These are phyloP conservation scores for Tiphia femorata DNA, from an alignment of 2,888 invertebrate species.

Conservation along the genomic window DNA sequence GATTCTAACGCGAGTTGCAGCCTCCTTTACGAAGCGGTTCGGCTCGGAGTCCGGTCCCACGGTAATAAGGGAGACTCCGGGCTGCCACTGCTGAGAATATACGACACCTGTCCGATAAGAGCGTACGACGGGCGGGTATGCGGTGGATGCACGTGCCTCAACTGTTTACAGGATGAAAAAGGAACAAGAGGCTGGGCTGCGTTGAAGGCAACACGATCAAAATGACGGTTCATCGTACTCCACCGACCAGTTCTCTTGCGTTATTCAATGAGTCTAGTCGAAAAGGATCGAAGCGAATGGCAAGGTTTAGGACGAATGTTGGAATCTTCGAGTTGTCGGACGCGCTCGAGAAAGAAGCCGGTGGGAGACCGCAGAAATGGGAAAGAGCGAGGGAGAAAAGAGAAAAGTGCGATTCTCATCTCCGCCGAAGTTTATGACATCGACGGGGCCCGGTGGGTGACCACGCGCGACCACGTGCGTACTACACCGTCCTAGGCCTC, in stretches of 20 bases:
- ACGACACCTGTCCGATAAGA: slow-evolving; percentile 35
- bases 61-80: slow-evolving; percentile 26
- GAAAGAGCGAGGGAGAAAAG: too few species aligned
- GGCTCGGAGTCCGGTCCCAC: slow-evolving; percentile 23
- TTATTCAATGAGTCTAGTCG: too few species aligned
- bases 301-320: too few species aligned
- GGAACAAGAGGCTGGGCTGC: slow-evolving; percentile 2
- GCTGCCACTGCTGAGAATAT: slow-evolving; percentile 25
- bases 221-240: too few species aligned
- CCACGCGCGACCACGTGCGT: slow-evolving; percentile 17
- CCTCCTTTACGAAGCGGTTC: slow-evolving; percentile 1
- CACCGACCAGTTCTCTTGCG: too few species aligned
- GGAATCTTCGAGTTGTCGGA: too few species aligned
- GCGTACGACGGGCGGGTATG: slow-evolving; percentile 18
- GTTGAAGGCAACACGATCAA: neutral
- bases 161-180: slow-evolving; percentile 9
- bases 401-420: too few species aligned
- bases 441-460: slow-evolving; percentile 34
- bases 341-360: too few species aligned
- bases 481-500: slow-evolving; percentile 29
- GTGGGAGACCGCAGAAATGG: too few species aligned
- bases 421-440: slow-evolving; percentile 43
- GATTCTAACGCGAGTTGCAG: neutral
- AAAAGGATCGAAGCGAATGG: too few species aligned
- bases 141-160: slow-evolving; percentile 15